Conservation (phyloP, 2,888 invertebrate genomes). For the Strigamia transsilvanica region DNA sequence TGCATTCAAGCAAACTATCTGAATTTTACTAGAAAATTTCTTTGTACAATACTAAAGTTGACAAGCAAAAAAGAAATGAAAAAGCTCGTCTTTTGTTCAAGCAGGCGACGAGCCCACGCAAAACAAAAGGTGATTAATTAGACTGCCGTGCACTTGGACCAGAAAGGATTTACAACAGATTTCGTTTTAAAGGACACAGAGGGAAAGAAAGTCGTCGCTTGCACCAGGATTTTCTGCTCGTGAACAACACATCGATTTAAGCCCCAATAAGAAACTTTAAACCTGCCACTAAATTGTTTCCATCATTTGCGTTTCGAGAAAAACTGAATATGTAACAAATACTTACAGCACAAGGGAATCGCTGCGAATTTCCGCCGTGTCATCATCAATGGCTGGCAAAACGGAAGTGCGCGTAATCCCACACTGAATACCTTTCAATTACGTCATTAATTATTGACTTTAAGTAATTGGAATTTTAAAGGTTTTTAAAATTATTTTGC, state of each 20-base stretch:
- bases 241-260: slow-evolving; percentile 20
- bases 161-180: slow-evolving; percentile 30
- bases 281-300: slow-evolving; percentile 19
- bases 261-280: slow-evolving; percentile 23
- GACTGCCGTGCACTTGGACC: slow-evolving; percentile 28
- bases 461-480: no score
- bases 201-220: slow-evolving; percentile 13
- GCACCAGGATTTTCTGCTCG: slow-evolving; percentile 4
- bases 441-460: no score
- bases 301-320: not conserved
- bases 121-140: slow-evolving; percentile 25
- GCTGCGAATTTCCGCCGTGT: no score
- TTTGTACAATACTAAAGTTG: not conserved
- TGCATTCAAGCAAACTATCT: not conserved
- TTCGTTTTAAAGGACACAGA: slow-evolving; percentile 4
- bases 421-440: no score
- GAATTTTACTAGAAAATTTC: not conserved
- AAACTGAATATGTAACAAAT: no score
- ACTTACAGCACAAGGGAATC: no score
- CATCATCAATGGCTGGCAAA: no score
- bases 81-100: not conserved
- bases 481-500: no score
- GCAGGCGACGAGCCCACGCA: not conserved
- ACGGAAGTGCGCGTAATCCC: no score
- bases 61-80: not conserved